Conservation (phyloP, 2,113 vertebrate species). For the Nyctereutes procyonoides region DNA sequence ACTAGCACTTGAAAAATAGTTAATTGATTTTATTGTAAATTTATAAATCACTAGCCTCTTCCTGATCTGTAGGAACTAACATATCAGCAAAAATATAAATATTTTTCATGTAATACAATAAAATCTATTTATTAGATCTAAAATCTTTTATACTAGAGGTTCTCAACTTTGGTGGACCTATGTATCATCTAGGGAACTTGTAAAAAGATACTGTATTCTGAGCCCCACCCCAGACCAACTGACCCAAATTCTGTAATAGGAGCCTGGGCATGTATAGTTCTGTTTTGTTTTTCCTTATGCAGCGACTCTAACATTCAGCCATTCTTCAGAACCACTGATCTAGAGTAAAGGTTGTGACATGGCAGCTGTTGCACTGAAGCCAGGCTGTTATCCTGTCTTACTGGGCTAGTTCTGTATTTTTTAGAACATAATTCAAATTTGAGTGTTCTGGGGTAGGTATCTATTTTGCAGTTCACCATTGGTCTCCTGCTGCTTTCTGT, state of each 20-base stretch:
- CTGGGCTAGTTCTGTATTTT: background rate
- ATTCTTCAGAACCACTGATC: background rate
- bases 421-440: background rate
- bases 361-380: background rate
- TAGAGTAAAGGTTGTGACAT: background rate
- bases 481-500: background rate
- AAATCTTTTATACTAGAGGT: background rate
- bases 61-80: background rate
- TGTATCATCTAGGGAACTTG: background rate
- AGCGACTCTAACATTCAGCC: background rate
- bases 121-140: background rate
- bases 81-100: background rate
- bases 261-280: background rate
- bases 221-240: background rate
- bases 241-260: background rate
- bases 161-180: background rate
- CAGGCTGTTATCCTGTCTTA: background rate
- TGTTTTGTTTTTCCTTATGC: background rate
- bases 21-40: background rate
- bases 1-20: background rate
- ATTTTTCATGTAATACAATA: background rate
- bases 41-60: background rate
- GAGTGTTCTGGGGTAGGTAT: background rate
- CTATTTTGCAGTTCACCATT: background rate
- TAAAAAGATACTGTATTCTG: background rate